Evolutionary conservation across 2,888 invertebrate species (phyloP), one percentile per base, ranked within the genome.

Genomic region (Erynnis tages): DNA sequence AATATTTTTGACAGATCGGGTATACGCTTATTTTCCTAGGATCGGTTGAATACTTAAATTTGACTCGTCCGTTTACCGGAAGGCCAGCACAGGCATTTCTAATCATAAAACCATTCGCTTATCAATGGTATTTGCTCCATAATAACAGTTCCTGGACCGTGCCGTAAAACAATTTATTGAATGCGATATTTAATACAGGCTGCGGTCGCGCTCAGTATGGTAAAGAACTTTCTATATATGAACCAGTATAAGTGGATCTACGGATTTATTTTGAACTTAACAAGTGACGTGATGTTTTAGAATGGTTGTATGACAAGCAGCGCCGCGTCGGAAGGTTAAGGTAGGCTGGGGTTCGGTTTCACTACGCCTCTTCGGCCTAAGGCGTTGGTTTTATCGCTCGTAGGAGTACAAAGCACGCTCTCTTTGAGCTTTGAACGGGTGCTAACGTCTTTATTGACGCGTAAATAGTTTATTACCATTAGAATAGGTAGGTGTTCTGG

Each of bases 161-260:
- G 34, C 19, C 11, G 21, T 43, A 43, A 44, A 44, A 32, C 44
- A 44, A 19, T 45, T 43, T 50, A 50, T 52, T 44, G 48, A 57
- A 62, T 59, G 60, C 55, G 53, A 63, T 65, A 61, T 62, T 60
- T 54, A 60, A 53, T 57, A 56, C 57, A 23, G 57, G 53, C 46
- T 54, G 54, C 43, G 54, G 63, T 59, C 55, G 63, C 65, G 65
- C 83, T 80, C 64, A 69, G 76, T 81, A 82, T 80, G 82, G 81
- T 70, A 71, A 77, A 63, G 65, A 66, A 76, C 83, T 86, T 86
- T 86, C 84, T 85, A 81, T 63, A 57, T 49, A 44, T 10, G 13
- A 19, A 54, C 82, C 80, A 76, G 27, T 47, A 13, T 73, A 67
- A 41, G 43, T 57, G 62, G 72, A 67, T 1, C 73, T 57, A 53